Base-by-base conservation (phyloP, 2,888 invertebrate species). In the Callosobruchus maculatus region DNA sequence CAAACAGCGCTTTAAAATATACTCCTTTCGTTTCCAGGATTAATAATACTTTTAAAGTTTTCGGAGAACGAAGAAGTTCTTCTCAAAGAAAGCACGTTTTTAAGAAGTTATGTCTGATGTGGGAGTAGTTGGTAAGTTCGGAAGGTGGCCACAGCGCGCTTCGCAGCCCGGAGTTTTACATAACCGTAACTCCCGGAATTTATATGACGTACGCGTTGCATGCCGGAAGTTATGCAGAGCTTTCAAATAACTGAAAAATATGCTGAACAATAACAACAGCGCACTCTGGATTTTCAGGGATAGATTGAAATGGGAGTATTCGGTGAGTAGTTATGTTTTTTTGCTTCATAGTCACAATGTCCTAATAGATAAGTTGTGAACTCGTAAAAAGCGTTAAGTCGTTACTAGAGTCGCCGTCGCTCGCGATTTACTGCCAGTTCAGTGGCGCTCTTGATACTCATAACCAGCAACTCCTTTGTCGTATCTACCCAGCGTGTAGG, bases 31-130 rank as follows among this genome's bases (percentile, higher is more conserved):
- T 78, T 77, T 76, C 73, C 73, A 75, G 78, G 81, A 81, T 80
- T 81, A 81, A 80, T 81, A 80, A 78, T 76, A 75, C 78, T 79
- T 76, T 73, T 77, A 74, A 78, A 75, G 74, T 75, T 74, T 77
- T 71, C 75, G 73, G 22, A 72, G 70, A 71, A 74, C 49, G 3
- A 18, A 49, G 49, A 49, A 49, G 49, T 49, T 49, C 49, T 49
- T 18, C 49, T 49, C 49, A 49, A 49, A 49, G 49, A 49, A 49
- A 49, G 49, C 49, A 49, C 49, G 49, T 49, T 49, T 13, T 49
- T 49, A 49, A 49, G 49, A 49, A 49, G 49, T 49, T 49, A 49
- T 49, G 49, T 49, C 49, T 49, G 49, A 49, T 49, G 49, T 49
- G 49, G 49, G 49, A 49, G 49, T 49, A 49, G 49, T 49, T 49